Evolutionary conservation across 2,888 invertebrate species (phyloP).

Genomic region (Ophion ventricosus): DNA sequence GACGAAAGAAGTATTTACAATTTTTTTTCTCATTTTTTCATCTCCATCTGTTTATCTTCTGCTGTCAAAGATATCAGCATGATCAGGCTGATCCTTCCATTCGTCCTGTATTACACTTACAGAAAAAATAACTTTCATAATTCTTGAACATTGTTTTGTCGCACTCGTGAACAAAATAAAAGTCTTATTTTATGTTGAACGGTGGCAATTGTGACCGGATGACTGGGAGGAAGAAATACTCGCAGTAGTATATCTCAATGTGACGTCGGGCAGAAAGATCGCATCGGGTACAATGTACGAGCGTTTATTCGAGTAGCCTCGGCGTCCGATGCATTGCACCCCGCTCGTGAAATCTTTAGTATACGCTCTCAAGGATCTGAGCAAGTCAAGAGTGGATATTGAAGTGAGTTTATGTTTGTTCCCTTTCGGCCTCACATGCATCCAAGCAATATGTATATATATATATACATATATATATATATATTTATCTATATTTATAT

Average conservation of each 20-base stretch:
- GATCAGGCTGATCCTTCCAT: too few species aligned
- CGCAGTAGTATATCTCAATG: slow-evolving; percentile 34
- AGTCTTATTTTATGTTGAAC: too few species aligned
- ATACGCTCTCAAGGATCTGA: slow-evolving; percentile 37
- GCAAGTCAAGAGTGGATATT: slow-evolving; percentile 40
- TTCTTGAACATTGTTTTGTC: too few species aligned
- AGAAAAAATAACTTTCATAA: too few species aligned
- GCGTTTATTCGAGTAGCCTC: slow-evolving; percentile 6
- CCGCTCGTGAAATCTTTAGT: slow-evolving; percentile 47
- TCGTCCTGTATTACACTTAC: too few species aligned
- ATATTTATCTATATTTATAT: neutral
- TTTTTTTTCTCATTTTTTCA: too few species aligned
- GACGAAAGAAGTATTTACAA: too few species aligned
- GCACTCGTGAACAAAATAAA: too few species aligned
- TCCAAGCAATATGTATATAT: neutral
- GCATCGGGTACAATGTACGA: slow-evolving; percentile 32
- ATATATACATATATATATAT: neutral
- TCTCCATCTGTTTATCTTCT: too few species aligned
- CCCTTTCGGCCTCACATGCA: neutral
- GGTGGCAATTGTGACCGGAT: neutral
- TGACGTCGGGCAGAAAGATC: neutral
- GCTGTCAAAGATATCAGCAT: too few species aligned
- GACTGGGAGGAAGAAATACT: slow-evolving; percentile 3
- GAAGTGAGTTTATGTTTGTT: slow-evolving; percentile 19
- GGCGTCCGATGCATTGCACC: slow-evolving; percentile 30